Base-by-base conservation (phyloP, 64 coral and sea anemone species). In the Hydrozoanthus tunicans region DNA sequence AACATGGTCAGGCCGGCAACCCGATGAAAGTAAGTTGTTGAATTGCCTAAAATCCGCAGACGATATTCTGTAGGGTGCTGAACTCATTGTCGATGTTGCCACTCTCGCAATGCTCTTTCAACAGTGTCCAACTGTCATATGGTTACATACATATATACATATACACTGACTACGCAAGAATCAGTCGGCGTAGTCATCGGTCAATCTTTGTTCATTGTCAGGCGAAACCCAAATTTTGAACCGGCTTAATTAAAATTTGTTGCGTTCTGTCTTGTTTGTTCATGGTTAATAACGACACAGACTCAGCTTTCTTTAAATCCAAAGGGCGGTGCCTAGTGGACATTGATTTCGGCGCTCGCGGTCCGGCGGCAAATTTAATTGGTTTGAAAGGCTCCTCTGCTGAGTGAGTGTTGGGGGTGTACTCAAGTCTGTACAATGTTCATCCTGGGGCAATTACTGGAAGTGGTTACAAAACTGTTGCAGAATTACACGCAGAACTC, bases 121-220 rank as follows among this genome's bases (percentile, higher is more conserved):
- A 43, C 32, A 43, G 32, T 43, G 0, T 43, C 32, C 32, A 43
- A 43, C 32, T 43, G 32, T 43, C 32, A 43, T 43, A 43, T 43
- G 32, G 32, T 43, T 43, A 43, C 32, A 43, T 2, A 43, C 32
- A 43, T 43, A 86, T 74, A 88, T 88, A 20, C 20, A 74, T 73
- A 60, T 13, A 88, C 20, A 76, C 27, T 76, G 43, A 72, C 55
- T 11, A 43, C 26, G 3, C 82, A 51, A 17, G 10, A 51, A 7
- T 75, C 27, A 0, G 69, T 68, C 81, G 81, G 62, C 55, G 84
- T n/a, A 73, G 5, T 27, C 20, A 7, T 25, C 25, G 17, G 20
- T 88, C 84, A 60, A 58, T 73, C 79, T 86, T 86, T 55, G 58
- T 86, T 85, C 66, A 59, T 75, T 73, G n/a, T 61, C n/a, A 61